Conservation (phyloP, 2,797 vertebrate genomes). For the Bradypus variegatus region DNA sequence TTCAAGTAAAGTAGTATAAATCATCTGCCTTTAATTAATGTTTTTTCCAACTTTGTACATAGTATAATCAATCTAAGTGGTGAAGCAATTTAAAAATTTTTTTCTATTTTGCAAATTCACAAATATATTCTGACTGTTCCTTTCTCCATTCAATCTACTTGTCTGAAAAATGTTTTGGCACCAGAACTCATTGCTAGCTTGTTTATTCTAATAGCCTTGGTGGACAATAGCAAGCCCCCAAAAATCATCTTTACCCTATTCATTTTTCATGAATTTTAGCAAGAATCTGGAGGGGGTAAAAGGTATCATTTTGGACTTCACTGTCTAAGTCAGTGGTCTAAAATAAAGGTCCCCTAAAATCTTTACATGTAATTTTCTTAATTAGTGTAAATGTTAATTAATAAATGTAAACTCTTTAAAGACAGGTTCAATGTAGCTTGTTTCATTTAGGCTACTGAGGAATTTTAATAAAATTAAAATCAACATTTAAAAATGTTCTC, state of each 20-base stretch:
- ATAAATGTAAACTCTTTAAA: slow-evolving; percentile 14
- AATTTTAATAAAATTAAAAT: slow-evolving; percentile 42
- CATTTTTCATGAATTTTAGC: not conserved
- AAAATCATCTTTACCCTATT: not conserved
- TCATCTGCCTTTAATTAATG: not conserved
- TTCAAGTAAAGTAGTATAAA: not conserved
- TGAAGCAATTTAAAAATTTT: not conserved
- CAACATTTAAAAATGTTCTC: not conserved
- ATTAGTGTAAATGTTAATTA: not conserved
- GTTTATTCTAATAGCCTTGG: not conserved
- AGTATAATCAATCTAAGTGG: not conserved
- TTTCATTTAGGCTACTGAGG: not conserved
- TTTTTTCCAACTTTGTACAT: slow-evolving; percentile 58
- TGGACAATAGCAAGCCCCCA: not conserved
- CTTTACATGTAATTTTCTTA: not conserved
- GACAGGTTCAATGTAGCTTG: not conserved
- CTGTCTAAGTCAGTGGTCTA: not conserved
- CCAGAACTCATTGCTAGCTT: not conserved
- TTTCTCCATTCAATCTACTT: not conserved
- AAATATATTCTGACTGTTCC: not conserved
- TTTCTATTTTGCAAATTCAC: not conserved
- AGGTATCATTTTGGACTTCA: not conserved
- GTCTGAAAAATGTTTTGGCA: not conserved
- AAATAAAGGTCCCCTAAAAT: not conserved
- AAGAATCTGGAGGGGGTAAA: not conserved